phyloP scores from a whole-genome alignment of 2,797 vertebrate species.

The Podarcis siculus region DNA sequence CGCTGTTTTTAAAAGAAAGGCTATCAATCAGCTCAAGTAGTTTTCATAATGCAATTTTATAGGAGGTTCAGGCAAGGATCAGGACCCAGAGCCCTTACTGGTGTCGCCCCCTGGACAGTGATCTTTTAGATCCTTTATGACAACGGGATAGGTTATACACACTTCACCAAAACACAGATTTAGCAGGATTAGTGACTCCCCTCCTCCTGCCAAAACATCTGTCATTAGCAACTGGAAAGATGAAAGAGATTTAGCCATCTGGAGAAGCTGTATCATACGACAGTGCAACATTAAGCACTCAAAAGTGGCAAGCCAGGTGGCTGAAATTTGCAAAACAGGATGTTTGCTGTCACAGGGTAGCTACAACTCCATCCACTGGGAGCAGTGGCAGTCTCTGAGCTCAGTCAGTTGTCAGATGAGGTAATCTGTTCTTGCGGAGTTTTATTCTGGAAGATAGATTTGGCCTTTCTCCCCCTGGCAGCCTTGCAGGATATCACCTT shows the following conservation, averaged over 20 bases:
- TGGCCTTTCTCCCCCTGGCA: not conserved
- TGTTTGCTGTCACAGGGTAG: not conserved
- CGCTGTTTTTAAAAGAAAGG: slow-evolving; percentile 31
- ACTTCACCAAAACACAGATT: slow-evolving; percentile 13
- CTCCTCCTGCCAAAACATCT: slow-evolving; percentile 11
- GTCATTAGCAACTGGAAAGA: not conserved
- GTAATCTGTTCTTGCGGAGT: not conserved
- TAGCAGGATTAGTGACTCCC: slow-evolving; percentile 14
- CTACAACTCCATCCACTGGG: not conserved
- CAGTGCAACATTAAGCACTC: slow-evolving; percentile 1
- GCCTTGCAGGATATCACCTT: not conserved
- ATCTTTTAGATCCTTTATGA: not conserved
- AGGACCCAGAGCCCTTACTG: not conserved
- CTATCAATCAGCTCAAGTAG: not conserved
- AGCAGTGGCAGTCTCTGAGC: not conserved
- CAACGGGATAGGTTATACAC: too few species aligned
- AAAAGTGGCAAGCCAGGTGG: slow-evolving; percentile 18
- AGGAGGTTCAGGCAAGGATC: not conserved
- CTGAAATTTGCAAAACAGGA: not conserved
- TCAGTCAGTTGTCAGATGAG: not conserved
- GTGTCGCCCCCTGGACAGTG: not conserved
- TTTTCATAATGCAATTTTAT: not conserved
- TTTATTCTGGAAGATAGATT: not conserved
- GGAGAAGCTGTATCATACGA: slow-evolving; percentile 3
- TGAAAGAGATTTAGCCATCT: not conserved